Conservation (phyloP, 2,113 vertebrate genomes). For the Cromileptes altivelis region DNA sequence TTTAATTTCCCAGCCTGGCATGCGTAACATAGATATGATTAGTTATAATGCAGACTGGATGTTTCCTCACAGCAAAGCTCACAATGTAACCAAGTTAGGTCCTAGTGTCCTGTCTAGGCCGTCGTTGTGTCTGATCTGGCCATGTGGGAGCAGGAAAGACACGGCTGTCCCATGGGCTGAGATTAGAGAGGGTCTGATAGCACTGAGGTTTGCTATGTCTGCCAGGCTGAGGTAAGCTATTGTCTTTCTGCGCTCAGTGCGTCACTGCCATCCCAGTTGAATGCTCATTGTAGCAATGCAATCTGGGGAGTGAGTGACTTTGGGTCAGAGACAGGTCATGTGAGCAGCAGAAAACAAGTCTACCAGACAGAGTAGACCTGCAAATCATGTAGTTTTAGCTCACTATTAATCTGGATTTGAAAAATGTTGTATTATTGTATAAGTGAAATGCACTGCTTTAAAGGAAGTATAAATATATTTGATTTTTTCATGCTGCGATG, state of each 20-base stretch:
- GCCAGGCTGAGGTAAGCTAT: conserved; percentile 78
- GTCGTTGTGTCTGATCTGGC: conserved; percentile 75
- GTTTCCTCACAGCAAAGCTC: conserved; percentile 30
- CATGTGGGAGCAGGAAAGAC: conserved; percentile 79
- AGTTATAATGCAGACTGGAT: not conserved
- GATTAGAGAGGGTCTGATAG: conserved; percentile 82
- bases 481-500: not conserved
- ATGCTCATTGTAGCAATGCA: conserved; percentile 75
- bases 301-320: conserved; percentile 72
- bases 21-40: conserved; percentile 1
- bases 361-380: conserved; percentile 30
- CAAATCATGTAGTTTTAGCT: conserved; percentile 13
- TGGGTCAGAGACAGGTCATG: conserved; percentile 72
- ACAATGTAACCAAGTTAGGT: conserved; percentile 45
- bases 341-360: conserved; percentile 57
- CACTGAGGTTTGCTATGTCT: conserved; percentile 84
- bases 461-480: not conserved
- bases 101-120: conserved; percentile 37
- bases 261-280: conserved; percentile 73
- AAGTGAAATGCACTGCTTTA: not conserved
- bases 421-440: not conserved
- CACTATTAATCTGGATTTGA: conserved; percentile 10
- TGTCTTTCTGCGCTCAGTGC: conserved; percentile 74
- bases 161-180: conserved; percentile 73
- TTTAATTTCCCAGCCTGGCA: not conserved